These are phyloP conservation scores for Chrysotoxum bicinctum DNA, from an alignment of 2,888 invertebrate species.

Conservation along the genomic window DNA sequence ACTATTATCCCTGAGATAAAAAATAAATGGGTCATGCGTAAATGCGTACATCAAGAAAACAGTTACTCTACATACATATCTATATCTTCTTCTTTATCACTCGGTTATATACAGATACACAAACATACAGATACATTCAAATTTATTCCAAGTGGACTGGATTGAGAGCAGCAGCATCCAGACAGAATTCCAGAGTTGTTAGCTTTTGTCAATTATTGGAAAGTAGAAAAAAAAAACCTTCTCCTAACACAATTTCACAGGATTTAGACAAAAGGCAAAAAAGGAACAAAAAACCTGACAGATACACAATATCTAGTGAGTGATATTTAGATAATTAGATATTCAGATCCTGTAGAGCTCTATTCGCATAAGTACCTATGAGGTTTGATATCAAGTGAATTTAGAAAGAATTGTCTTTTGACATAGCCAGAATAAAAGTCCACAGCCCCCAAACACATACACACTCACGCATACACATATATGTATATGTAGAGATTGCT, in stretches of 20 bases:
- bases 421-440: background rate
- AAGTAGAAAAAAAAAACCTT: background rate
- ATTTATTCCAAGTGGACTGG: constrained; percentile 44
- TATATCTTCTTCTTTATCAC: constrained; percentile 68
- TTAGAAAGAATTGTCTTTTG: constrained; percentile 23
- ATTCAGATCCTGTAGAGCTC: constrained; percentile 7
- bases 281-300: background rate
- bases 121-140: constrained; percentile 26
- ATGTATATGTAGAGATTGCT: constrained; percentile 7
- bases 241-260: constrained; percentile 11
- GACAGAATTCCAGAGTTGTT: constrained; percentile 64
- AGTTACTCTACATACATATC: constrained; percentile 35
- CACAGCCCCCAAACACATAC: background rate
- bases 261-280: background rate
- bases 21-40: constrained; percentile 72
- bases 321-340: constrained; percentile 29
- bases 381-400: constrained; percentile 35
- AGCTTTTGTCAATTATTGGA: constrained; percentile 67
- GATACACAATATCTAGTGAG: constrained; percentile 5
- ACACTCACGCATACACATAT: constrained; percentile 5
- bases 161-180: constrained; percentile 42
- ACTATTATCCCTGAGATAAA: constrained; percentile 50
- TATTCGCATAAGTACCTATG: constrained; percentile 1
- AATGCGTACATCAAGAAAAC: constrained; percentile 53
- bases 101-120: constrained; percentile 26